These are phyloP conservation scores for Drosophila fungiperda DNA, from an alignment of 2,888 invertebrate species.

Conservation along the genomic window DNA sequence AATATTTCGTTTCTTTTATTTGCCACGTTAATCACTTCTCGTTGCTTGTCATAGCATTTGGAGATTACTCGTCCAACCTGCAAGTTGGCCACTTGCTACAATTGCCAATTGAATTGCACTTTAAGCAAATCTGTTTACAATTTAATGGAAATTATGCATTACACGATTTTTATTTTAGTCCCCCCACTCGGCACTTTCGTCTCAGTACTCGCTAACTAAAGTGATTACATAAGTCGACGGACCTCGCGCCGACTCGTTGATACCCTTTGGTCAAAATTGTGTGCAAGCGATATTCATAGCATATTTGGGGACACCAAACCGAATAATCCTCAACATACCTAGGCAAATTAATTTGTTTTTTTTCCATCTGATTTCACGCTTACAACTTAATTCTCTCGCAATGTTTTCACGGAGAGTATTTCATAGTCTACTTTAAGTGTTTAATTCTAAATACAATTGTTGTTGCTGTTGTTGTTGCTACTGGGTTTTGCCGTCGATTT, in stretches of 20 bases:
- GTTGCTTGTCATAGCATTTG: background rate
- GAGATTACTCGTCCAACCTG: background rate
- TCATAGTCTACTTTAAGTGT: constrained; percentile 17
- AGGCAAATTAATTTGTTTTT: background rate
- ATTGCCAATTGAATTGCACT: background rate
- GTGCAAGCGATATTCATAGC: background rate
- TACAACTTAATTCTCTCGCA: background rate
- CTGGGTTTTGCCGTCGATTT: constrained; percentile 47
- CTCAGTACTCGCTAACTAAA: background rate
- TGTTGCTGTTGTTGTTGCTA: constrained; percentile 18
- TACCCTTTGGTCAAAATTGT: background rate
- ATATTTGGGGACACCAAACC: background rate
- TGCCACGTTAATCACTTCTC: background rate
- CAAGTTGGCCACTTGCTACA: background rate
- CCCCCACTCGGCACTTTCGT: background rate
- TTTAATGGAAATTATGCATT: constrained; percentile 2
- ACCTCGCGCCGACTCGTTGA: background rate
- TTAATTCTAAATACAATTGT: constrained; percentile 16
- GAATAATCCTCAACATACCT: background rate
- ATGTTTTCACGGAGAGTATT: constrained; percentile 25
- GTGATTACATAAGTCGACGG: constrained; percentile 3
- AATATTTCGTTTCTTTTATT: constrained; percentile 1
- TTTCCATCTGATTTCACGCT: background rate
- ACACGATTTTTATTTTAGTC: constrained; percentile 29
- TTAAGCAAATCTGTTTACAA: background rate